Conservation (phyloP, 2,888 invertebrate genomes). For the Amphipyra berbera region DNA sequence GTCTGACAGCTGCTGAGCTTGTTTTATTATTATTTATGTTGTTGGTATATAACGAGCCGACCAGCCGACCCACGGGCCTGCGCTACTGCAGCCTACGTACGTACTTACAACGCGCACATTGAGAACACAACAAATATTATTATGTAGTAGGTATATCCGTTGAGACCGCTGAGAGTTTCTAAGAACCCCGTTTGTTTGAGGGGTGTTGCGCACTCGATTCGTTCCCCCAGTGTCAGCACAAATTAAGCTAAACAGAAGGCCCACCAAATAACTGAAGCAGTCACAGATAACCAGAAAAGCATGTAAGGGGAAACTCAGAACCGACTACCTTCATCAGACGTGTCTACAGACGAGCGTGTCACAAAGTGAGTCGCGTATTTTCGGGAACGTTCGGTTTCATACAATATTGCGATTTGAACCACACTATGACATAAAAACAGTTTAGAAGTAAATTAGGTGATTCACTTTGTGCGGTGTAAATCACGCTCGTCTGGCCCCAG, state of each 20-base stretch:
- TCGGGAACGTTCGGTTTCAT: no score
- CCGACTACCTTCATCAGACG: no score
- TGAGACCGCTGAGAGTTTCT: conserved; percentile 11
- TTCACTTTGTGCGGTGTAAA: no score
- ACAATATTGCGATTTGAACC: no score
- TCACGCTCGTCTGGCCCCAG: no score
- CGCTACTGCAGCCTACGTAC: background rate
- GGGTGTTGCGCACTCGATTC: conserved; percentile 7
- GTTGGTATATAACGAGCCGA: background rate
- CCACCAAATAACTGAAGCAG: background rate
- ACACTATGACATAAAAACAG: no score
- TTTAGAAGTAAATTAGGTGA: no score
- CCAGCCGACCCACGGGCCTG: background rate
- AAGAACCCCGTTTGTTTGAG: conserved; percentile 11
- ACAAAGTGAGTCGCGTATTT: no score
- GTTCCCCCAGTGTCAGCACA: background rate
- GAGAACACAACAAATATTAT: conserved; percentile 1
- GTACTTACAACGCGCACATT: background rate
- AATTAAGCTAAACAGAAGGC: background rate
- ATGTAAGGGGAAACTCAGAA: no score
- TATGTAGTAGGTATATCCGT: conserved; percentile 32
- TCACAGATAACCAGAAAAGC: no score
- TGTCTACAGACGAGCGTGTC: no score
- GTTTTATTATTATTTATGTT: conserved; percentile 17
- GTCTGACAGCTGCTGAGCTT: conserved; percentile 16